Conservation (phyloP, 2,888 invertebrate genomes). For the Eledone cirrhosa region DNA sequence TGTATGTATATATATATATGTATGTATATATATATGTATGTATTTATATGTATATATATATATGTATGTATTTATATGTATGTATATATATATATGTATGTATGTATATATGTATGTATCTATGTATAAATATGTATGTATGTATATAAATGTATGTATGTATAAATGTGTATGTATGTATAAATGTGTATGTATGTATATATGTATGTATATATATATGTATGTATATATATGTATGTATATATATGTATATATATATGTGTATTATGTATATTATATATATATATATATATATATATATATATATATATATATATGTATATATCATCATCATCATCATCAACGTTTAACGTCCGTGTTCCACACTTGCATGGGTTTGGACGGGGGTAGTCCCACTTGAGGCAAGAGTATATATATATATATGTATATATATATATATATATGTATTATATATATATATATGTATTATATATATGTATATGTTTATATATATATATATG, state of each 20-base stretch:
- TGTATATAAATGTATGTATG: not conserved
- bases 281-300: too few species aligned
- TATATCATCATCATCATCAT: not conserved
- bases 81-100: not conserved
- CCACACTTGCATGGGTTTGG: too few species aligned
- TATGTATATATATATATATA: too few species aligned
- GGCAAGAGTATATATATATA: too few species aligned
- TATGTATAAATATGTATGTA: not conserved
- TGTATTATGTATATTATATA: not conserved
- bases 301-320: not conserved
- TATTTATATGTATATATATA: too few species aligned
- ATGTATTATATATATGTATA: too few species aligned
- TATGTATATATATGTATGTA: not conserved
- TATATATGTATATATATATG: not conserved
- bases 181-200: not conserved
- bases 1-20: not conserved
- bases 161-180: not conserved
- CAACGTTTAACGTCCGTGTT: too few species aligned
- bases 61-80: not conserved
- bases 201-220: not conserved
- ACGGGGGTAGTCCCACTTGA: too few species aligned
- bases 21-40: not conserved
- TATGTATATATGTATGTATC: not conserved
- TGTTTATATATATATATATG: too few species aligned
- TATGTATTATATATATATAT: too few species aligned